Evolutionary conservation across 2,797 vertebrate species (phyloP), one percentile per base, ranked within the genome.

Genomic region (Calcarius lapponicus): DNA sequence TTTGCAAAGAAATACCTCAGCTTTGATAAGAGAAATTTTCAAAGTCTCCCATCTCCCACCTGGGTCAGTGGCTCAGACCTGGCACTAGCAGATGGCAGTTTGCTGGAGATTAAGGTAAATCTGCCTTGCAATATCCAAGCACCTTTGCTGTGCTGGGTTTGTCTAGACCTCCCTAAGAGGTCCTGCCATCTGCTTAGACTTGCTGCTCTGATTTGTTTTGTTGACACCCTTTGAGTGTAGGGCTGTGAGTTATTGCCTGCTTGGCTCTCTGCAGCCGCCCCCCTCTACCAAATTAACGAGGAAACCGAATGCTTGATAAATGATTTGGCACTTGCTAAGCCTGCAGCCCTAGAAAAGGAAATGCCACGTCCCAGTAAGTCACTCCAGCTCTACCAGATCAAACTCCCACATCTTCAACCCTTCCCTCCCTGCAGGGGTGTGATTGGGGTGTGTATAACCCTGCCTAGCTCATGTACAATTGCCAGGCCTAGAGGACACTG

Each of bases 31-130:
- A 69, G 15, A 45, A 62, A 17, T 70, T 36, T 47, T 34, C 4
- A 21, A 42, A 83, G 17, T 26, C 16, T 76, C 7, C 3, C 13
- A 7, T 57, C 26, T 80, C 76, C 53, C 48, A 12, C 26, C 75
- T 20, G 13, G 38, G 10, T 40, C 29, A 28, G 43, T 75, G 47
- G 17, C 69, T 91, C 54, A 53, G 82, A 13, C 0, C 1, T 75
- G 90, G 45, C 29, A 34, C 43, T 78, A 31, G 84, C 96, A 97
- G 95, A 91, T 96, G 96, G 91, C 93, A 87, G 28, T 69, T 80
- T 92, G 84, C 64, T 84, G 43, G 40, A 76, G 83, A 92, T 96
- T 91, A 73, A 87, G 90, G 73, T 90, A 96, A 92, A 92, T 88
- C 83, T 95, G 50, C 38, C 71, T 69, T 94, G 79, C 56, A 48